Conservation (phyloP, 2,113 vertebrate species). For the Limanda limanda region DNA sequence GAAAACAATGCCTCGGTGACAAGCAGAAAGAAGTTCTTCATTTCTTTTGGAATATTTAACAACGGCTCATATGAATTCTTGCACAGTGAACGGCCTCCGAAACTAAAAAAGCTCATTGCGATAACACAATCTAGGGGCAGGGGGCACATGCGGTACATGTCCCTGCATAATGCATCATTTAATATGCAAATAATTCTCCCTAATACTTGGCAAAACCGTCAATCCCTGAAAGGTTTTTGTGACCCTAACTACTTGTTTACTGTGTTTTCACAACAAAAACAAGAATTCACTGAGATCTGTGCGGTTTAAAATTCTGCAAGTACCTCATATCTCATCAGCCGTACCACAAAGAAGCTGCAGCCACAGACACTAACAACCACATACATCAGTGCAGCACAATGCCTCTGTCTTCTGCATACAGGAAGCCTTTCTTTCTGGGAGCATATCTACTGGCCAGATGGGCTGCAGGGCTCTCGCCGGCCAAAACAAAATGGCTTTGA, state of each 20-base stretch:
- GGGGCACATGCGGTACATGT: not conserved
- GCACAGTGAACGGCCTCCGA: constrained; percentile 29
- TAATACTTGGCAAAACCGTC: not conserved
- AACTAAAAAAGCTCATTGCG: constrained; percentile 8
- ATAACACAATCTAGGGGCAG: not conserved
- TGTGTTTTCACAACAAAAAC: constrained; percentile 4
- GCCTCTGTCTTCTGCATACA: constrained; percentile 72
- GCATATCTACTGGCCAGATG: constrained; percentile 69
- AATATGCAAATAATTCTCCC: constrained; percentile 12
- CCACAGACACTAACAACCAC: constrained; percentile 29
- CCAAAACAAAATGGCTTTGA: constrained; percentile 74
- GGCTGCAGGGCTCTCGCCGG: constrained; percentile 62
- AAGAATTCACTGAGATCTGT: not conserved
- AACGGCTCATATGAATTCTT: constrained; percentile 20
- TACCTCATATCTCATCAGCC: constrained; percentile 29
- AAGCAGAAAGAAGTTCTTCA: constrained; percentile 30
- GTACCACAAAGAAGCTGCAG: constrained; percentile 54
- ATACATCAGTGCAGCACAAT: constrained; percentile 61
- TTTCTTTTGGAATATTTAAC: constrained; percentile 30
- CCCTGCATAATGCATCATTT: constrained; percentile 30
- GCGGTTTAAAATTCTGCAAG: constrained; percentile 17
- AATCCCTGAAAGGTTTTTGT: constrained; percentile 39
- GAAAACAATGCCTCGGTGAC: too few species aligned
- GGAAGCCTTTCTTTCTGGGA: constrained; percentile 65
- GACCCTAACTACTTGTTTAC: not conserved